Base-by-base conservation (phyloP, 2,113 vertebrate species). In the Apeltes quadracus region DNA sequence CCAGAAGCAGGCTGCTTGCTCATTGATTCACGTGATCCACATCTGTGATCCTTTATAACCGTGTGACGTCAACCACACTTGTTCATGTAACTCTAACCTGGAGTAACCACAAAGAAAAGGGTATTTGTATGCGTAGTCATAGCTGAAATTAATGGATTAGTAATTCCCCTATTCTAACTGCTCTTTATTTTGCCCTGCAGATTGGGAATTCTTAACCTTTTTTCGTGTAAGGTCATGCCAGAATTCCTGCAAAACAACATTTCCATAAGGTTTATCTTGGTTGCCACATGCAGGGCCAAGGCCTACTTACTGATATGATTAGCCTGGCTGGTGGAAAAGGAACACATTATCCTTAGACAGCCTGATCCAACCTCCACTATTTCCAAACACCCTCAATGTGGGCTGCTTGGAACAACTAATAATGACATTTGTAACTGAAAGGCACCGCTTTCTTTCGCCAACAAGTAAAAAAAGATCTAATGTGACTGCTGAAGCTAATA, bases 281-380 rank as follows among this genome's bases (percentile, higher is more conserved):
- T 87, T 89, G 72, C 86, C 85, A 84, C 82, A 89, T 82, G 67
- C 85, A 87, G 86, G 88, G 88, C 87, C 92, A 93, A 90, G 89
- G 91, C 84, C 90, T 89, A 78, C 86, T 87, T 84, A 78, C 87
- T 90, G 93, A 92, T 93, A 92, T 84, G 91, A 92, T 90, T 90
- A 93, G 84, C 88, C 89, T 90, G 85, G 86, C 75, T 84, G 29
- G 54, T 79, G 84, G 81, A 89, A 90, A 87, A 81, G 81, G 82
- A 90, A 91, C 87, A 84, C 66, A 83, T 84, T 89, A 88, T 89
- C 88, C 86, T 85, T 78, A 78, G 88, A 89, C 85, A 66, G 56
- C 84, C 80, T 82, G 85, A 84, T 78, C 82, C 77, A 80, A 53
- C 75, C 76, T 76, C 70, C 73, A 68, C 39, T 87, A 64, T 85